Conservation (phyloP, 2,888 invertebrate genomes). For the Chaitophorus viminalis region DNA sequence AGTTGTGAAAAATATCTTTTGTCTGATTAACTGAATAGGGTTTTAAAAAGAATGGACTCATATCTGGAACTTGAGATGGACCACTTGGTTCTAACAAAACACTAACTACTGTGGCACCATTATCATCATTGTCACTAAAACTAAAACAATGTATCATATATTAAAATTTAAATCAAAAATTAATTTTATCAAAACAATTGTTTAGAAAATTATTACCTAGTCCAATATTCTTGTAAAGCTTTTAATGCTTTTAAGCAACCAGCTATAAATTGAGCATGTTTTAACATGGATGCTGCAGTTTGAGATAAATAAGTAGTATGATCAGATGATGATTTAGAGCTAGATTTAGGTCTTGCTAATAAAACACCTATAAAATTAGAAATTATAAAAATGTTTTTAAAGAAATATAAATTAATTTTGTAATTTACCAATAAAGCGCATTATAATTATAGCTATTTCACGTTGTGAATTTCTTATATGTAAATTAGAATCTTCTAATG, state of each 20-base stretch:
- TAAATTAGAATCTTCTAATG: slow-evolving; percentile 47
- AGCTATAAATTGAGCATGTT: slow-evolving; percentile 52
- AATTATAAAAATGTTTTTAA: slow-evolving; percentile 2
- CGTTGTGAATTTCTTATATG: slow-evolving; percentile 54
- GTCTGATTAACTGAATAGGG: slow-evolving; percentile 93
- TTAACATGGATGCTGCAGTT: slow-evolving; percentile 55
- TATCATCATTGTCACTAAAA: slow-evolving; percentile 62
- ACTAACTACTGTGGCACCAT: slow-evolving; percentile 68
- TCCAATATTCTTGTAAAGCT: slow-evolving; percentile 54
- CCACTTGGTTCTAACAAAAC: slow-evolving; percentile 84
- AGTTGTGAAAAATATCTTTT: slow-evolving; percentile 92
- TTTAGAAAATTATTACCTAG: slow-evolving; percentile 19
- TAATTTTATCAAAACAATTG: not conserved
- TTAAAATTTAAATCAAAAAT: slow-evolving; percentile 27
- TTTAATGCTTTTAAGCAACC: slow-evolving; percentile 49
- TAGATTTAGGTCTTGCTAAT: slow-evolving; percentile 58
- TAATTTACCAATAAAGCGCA: slow-evolving; percentile 49
- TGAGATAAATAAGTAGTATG: slow-evolving; percentile 53
- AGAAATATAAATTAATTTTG: not conserved
- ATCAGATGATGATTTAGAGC: slow-evolving; percentile 50
- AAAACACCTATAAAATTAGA: slow-evolving; percentile 46
- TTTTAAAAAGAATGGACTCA: slow-evolving; percentile 93
- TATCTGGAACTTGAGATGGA: slow-evolving; percentile 86
- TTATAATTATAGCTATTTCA: slow-evolving; percentile 56
- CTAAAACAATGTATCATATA: slow-evolving; percentile 1